These are phyloP conservation scores for Plutella xylostella DNA, from an alignment of 2,888 invertebrate species.

Conservation along the genomic window DNA sequence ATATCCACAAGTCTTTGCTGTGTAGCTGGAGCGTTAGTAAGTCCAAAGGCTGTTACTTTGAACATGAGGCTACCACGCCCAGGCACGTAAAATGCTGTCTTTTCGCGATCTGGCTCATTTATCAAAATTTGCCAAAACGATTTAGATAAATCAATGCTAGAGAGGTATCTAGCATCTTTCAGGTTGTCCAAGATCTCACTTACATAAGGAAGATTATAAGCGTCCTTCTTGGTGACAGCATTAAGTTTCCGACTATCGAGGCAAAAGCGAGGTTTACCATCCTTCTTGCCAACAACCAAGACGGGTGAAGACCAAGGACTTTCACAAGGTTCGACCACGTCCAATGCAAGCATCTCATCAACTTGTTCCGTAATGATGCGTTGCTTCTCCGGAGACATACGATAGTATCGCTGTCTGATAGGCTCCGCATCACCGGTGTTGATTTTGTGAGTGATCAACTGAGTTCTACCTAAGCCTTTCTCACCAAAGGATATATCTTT, in stretches of 20 bases:
- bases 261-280: slow-evolving; percentile 17
- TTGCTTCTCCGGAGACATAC: slow-evolving; percentile 18
- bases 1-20: slow-evolving; percentile 22
- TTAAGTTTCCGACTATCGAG: slow-evolving; percentile 18
- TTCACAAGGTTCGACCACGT: slow-evolving; percentile 12
- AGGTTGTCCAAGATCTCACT: slow-evolving; percentile 12
- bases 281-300: slow-evolving; percentile 9
- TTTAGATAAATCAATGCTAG: slow-evolving; percentile 3
- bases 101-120: slow-evolving; percentile 13
- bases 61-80: slow-evolving; percentile 1
- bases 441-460: slow-evolving; percentile 18
- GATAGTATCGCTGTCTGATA: slow-evolving; percentile 18
- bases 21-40: slow-evolving; percentile 21
- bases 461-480: slow-evolving; percentile 20
- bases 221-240: slow-evolving; percentile 9
- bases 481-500: slow-evolving; percentile 12
- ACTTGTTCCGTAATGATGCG: slow-evolving; percentile 1
- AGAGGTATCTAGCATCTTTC: slow-evolving; percentile 13
- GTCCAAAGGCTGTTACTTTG: slow-evolving; percentile 9
- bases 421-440: slow-evolving; percentile 21
- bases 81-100: slow-evolving; percentile 14
- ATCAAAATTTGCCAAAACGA: slow-evolving; percentile 8
- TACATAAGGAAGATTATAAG: neutral
- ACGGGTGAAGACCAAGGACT: slow-evolving; percentile 20
- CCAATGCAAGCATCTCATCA: neutral